These are phyloP conservation scores for Zalophus californianus DNA, from an alignment of 2,797 vertebrate genomes.

Conservation along the genomic window DNA sequence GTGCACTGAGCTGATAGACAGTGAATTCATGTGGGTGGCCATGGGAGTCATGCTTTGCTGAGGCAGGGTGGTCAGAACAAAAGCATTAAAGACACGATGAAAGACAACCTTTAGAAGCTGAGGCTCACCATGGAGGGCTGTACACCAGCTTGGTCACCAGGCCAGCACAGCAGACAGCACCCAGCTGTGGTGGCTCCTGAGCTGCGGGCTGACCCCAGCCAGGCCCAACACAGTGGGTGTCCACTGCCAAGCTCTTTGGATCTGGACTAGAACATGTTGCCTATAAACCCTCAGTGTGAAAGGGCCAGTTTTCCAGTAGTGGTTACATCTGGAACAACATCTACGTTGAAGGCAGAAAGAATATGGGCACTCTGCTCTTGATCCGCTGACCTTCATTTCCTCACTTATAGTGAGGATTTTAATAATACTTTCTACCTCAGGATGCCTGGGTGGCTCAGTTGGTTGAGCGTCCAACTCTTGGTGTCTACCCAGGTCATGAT, in stretches of 20 bases:
- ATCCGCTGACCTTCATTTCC: background rate
- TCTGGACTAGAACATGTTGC: background rate
- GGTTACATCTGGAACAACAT: background rate
- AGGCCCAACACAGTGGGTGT: too few species aligned
- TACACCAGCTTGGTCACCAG: background rate
- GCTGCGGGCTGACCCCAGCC: background rate
- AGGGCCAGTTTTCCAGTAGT: background rate
- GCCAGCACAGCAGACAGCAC: background rate
- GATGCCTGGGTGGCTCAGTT: background rate
- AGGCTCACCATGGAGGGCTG: background rate
- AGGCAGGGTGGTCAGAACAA: background rate
- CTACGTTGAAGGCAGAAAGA: background rate
- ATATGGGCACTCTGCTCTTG: background rate
- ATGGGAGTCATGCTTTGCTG: background rate
- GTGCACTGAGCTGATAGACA: too few species aligned
- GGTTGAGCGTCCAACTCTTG: background rate
- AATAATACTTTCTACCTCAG: background rate
- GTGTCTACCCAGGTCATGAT: background rate
- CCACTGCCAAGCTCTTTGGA: background rate
- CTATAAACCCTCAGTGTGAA: fast-evolving
- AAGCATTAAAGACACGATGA: background rate
- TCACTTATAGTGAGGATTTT: background rate
- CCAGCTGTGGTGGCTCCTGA: fast-evolving
- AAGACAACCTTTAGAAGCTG: background rate
- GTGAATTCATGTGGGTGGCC: fast-evolving